phyloP scores from a whole-genome alignment of 2,888 invertebrate species.

The Rhingia rostrata region DNA sequence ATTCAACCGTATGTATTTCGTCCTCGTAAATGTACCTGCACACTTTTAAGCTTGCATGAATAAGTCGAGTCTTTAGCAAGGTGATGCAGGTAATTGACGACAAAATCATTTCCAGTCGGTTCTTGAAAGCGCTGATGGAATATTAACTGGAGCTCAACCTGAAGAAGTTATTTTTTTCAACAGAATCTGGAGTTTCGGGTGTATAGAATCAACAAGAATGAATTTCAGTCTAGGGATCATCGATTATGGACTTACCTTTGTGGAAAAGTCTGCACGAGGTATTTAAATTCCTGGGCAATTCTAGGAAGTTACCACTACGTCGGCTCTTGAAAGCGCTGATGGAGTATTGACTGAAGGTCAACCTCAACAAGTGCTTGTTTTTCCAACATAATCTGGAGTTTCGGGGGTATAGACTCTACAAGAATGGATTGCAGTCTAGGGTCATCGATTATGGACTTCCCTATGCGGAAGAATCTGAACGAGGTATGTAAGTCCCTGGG shows the following conservation, averaged over 20 bases:
- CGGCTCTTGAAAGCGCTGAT: constrained; percentile 4
- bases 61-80: neutral
- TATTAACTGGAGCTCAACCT: too few species aligned
- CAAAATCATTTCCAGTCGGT: constrained; percentile 8
- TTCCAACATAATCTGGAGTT: too few species aligned
- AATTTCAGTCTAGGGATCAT: too few species aligned
- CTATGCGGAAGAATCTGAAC: neutral
- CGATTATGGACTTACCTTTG: too few species aligned
- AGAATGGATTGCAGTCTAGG: too few species aligned
- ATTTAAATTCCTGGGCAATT: too few species aligned
- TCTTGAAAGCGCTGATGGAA: too few species aligned
- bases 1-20: neutral
- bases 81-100: neutral
- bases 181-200: too few species aligned
- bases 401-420: too few species aligned
- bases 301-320: too few species aligned
- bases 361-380: neutral
- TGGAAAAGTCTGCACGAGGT: too few species aligned
- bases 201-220: constrained; percentile 8
- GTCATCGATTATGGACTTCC: neutral
- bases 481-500: constrained; percentile 15
- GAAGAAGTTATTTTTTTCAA: too few species aligned
- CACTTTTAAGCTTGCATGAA: constrained; percentile 23
- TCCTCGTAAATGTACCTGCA: neutral
- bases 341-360: neutral